Percentiles rank a stretch among this genome's conserved stretches.
phyloP scores from a whole-genome alignment of 35 echinoderm and acorn worm species.

The Lytechinus variegatus region DNA sequence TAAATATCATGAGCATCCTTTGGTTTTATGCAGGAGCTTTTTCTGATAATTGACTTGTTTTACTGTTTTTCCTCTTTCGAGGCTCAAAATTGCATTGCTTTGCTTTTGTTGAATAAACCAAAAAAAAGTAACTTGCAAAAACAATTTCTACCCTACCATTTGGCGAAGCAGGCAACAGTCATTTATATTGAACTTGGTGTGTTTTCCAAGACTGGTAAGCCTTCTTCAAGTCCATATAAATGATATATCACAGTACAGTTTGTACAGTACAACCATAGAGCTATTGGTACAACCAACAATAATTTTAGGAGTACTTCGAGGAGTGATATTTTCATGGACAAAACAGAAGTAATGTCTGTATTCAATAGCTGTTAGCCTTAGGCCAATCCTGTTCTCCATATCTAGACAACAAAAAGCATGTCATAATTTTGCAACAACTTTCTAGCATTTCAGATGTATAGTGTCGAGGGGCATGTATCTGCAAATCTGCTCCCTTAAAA shows the following conservation, averaged over 20 bases:
- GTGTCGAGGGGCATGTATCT: too few species aligned
- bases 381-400: background rate
- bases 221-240: too few species aligned
- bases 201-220: background rate
- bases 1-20: constrained; percentile 13
- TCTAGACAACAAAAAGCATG: background rate
- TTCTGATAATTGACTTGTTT: background rate
- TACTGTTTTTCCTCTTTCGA: background rate
- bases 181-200: background rate
- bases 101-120: background rate
- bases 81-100: background rate
- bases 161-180: background rate
- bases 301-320: background rate
- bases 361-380: background rate
- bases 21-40: background rate
- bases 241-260: too few species aligned
- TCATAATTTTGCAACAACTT: background rate
- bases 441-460: background rate
- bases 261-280: too few species aligned
- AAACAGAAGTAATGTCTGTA: too few species aligned
- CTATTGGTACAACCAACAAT: too few species aligned
- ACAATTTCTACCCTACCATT: background rate
- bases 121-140: background rate
- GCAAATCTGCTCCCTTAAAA: too few species aligned
- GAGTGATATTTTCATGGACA: background rate